Evolutionary conservation across 2,797 vertebrate species (phyloP).

Genomic region (Luscinia megarhynchos): DNA sequence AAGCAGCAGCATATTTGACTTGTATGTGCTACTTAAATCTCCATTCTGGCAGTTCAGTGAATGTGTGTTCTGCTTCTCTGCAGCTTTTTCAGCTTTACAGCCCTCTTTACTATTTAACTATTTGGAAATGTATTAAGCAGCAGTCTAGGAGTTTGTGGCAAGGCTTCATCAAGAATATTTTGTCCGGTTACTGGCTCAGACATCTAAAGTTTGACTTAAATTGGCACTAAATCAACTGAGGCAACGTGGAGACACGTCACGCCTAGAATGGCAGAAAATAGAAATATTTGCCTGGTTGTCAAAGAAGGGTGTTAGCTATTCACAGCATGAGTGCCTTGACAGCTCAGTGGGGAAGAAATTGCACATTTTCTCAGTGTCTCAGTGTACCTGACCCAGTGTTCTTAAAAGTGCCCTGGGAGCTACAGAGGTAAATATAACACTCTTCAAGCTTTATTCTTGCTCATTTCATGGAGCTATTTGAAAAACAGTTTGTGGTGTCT

Average conservation of each 20-base stretch:
- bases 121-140: slow-evolving; percentile 55
- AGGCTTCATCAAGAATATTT: slow-evolving; percentile 67
- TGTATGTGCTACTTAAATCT: slow-evolving; percentile 42
- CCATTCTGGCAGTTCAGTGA: slow-evolving; percentile 41
- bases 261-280: slow-evolving; percentile 71
- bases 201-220: slow-evolving; percentile 66
- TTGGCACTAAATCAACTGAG: slow-evolving; percentile 73
- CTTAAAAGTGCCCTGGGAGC: slow-evolving; percentile 45
- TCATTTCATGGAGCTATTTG: slow-evolving; percentile 63
- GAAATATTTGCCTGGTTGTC: slow-evolving; percentile 74
- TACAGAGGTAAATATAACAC: slow-evolving; percentile 66
- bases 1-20: slow-evolving; percentile 4
- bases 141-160: slow-evolving; percentile 66
- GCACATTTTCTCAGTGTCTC: slow-evolving; percentile 72
- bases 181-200: slow-evolving; percentile 69
- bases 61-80: slow-evolving; percentile 25
- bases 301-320: slow-evolving; percentile 74
- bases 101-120: slow-evolving; percentile 37
- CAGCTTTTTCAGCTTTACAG: slow-evolving; percentile 44
- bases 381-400: slow-evolving; percentile 66
- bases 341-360: slow-evolving; percentile 74
- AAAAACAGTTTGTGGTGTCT: slow-evolving; percentile 48
- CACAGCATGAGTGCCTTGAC: slow-evolving; percentile 72
- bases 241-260: slow-evolving; percentile 50
- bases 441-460: slow-evolving; percentile 66